A percentile compares a stretch with the other conserved stretches of the same genome.
Conservation (phyloP, 2,797 vertebrate species). For the Lepilemur ruficaudatus region DNA sequence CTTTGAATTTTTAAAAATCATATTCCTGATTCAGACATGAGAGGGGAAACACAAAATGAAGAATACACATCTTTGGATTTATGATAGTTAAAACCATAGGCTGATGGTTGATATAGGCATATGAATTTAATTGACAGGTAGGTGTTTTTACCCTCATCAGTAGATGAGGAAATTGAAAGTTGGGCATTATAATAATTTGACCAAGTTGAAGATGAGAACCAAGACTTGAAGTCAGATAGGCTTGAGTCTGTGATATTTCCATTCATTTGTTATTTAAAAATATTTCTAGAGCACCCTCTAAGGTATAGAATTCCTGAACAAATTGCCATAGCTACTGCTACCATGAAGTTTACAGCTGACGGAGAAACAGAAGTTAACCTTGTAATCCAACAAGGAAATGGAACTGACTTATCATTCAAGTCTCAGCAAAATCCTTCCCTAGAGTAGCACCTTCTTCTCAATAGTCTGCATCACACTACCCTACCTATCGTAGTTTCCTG, state of each 20-base stretch:
- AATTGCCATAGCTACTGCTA: not conserved
- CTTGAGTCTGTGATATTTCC: not conserved
- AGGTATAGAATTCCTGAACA: not conserved
- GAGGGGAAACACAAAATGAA: not conserved
- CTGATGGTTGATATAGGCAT: not conserved
- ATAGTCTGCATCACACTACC: not conserved
- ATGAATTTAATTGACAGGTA: not conserved
- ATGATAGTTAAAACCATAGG: not conserved
- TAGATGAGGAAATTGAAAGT: not conserved
- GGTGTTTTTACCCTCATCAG: not conserved
- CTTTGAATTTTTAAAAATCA: not conserved
- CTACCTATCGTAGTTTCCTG: not conserved
- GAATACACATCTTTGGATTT: not conserved
- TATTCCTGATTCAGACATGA: not conserved
- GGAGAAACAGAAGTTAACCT: not conserved
- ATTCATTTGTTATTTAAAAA: not conserved
- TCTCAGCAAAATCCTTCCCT: not conserved
- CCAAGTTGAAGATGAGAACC: not conserved
- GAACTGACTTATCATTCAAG: not conserved
- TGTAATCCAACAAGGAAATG: not conserved
- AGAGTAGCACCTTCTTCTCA: not conserved
- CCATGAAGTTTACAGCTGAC: not conserved
- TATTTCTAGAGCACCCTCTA: not conserved
- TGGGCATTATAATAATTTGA: not conserved
- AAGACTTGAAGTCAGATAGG: not conserved